Evolutionary conservation across 2,113 vertebrate genomes (phyloP).

Genomic region (Heptranchias perlo): DNA sequence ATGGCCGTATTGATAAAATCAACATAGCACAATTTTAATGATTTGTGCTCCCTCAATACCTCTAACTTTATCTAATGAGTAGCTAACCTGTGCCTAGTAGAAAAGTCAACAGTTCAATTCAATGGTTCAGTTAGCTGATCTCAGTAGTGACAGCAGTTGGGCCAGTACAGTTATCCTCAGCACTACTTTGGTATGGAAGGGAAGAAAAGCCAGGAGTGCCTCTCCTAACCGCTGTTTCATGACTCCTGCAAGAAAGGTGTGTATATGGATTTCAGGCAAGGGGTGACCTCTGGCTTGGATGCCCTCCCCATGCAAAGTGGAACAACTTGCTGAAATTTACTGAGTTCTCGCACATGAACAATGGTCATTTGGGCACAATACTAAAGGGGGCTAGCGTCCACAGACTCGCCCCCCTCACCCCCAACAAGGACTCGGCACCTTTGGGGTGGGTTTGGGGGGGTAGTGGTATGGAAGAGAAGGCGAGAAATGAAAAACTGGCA

Average conservation of each 20-base stretch:
- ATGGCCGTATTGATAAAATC: background rate
- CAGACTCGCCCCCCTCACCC: background rate
- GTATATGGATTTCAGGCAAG: background rate
- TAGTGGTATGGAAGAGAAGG: background rate
- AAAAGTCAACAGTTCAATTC: background rate
- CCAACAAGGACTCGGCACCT: background rate
- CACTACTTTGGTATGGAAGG: background rate
- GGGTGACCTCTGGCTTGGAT: background rate
- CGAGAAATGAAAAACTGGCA: background rate
- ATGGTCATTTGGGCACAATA: background rate
- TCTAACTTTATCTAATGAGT: background rate
- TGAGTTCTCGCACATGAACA: background rate
- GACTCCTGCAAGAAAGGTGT: background rate
- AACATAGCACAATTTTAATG: background rate
- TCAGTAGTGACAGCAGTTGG: background rate
- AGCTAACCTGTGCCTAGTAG: background rate
- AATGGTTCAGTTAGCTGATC: background rate
- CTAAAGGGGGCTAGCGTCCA: background rate
- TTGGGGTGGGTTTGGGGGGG: background rate
- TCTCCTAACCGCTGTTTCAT: too few species aligned
- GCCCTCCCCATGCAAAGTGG: background rate
- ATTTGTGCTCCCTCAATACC: background rate
- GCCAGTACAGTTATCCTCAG: too few species aligned
- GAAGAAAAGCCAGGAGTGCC: background rate
- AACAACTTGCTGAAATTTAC: background rate